Conservation (phyloP, 2,888 invertebrate genomes). For the Gasteruption jaculator region DNA sequence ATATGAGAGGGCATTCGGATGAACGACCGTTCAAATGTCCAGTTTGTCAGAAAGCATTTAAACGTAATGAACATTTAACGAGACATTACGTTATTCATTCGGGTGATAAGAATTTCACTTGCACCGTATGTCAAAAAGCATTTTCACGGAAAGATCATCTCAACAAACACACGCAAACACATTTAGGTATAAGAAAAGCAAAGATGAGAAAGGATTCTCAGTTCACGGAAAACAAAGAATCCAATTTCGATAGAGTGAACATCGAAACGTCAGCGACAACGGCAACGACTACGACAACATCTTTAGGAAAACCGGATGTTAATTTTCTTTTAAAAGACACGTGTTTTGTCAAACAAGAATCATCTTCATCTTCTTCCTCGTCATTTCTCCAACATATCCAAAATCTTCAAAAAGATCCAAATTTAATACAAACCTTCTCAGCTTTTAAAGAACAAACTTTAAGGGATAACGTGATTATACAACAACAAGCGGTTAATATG, state of each 20-base stretch:
- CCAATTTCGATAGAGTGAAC: slow-evolving; percentile 33
- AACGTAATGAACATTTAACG: slow-evolving; percentile 56
- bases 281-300: slow-evolving; percentile 19
- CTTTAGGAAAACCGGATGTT: slow-evolving; percentile 35
- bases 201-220: slow-evolving; percentile 40
- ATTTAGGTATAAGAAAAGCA: slow-evolving; percentile 43
- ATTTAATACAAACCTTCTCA: slow-evolving; percentile 42
- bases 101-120: slow-evolving; percentile 53
- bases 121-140: slow-evolving; percentile 53
- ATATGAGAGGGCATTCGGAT: slow-evolving; percentile 53
- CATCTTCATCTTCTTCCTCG: slow-evolving; percentile 26
- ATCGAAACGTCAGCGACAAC: too few species aligned
- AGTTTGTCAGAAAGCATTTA: slow-evolving; percentile 52
- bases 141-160: slow-evolving; percentile 56
- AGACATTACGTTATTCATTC: slow-evolving; percentile 55
- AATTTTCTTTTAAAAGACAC: slow-evolving; percentile 37
- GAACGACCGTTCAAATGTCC: slow-evolving; percentile 52
- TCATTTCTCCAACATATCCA: slow-evolving; percentile 42
- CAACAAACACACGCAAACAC: slow-evolving; percentile 54
- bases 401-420: slow-evolving; percentile 43
- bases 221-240: slow-evolving; percentile 31
- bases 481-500: slow-evolving; percentile 46
- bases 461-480: slow-evolving; percentile 35
- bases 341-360: slow-evolving; percentile 36
- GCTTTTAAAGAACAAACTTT: slow-evolving; percentile 45